phyloP scores from a whole-genome alignment of 2,888 invertebrate genomes.

The Alviniconcha strummeri region DNA sequence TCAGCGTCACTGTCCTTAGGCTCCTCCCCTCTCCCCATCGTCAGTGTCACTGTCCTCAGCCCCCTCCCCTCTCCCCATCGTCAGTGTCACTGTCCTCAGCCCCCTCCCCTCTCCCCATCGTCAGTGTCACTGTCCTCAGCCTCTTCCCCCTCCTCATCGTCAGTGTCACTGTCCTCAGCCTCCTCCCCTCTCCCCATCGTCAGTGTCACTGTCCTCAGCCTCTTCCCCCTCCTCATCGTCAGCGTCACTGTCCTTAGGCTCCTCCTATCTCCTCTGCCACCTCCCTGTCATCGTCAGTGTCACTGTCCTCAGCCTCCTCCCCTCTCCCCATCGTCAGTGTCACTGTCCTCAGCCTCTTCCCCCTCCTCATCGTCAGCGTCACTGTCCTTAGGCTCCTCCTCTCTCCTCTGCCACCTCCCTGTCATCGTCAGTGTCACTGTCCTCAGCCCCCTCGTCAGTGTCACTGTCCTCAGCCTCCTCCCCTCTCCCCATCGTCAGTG shows the following conservation, averaged over 20 bases:
- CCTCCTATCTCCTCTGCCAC: background rate
- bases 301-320: background rate
- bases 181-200: background rate
- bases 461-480: no score
- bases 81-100: background rate
- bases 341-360: background rate
- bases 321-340: background rate
- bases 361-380: background rate
- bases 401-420: background rate
- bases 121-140: background rate
- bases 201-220: background rate
- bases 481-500: no score
- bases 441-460: no score
- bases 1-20: background rate
- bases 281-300: background rate
- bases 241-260: background rate
- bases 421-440: no score
- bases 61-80: background rate
- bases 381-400: background rate
- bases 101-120: background rate
- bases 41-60: background rate
- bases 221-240: background rate
- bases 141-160: background rate
- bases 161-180: background rate
- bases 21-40: background rate